These are phyloP conservation scores for Beris morrisii DNA, from an alignment of 2,888 invertebrate genomes.

Conservation along the genomic window DNA sequence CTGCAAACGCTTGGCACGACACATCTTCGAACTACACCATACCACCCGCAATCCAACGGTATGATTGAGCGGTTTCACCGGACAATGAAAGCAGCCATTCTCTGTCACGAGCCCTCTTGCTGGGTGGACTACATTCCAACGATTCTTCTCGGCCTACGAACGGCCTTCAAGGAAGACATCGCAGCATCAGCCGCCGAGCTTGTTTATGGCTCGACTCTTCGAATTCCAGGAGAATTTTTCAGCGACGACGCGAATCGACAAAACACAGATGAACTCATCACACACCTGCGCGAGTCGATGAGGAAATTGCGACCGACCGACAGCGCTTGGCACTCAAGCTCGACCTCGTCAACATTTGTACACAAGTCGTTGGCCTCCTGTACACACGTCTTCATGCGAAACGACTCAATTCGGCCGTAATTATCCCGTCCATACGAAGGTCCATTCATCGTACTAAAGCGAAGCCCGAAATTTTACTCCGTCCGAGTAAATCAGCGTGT, in stretches of 20 bases:
- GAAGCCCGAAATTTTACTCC: too few species aligned
- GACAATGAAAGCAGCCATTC: neutral
- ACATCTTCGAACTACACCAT: neutral
- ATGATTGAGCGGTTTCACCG: constrained; percentile 1
- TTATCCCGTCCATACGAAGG: too few species aligned
- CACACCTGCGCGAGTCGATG: neutral
- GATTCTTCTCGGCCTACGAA: neutral
- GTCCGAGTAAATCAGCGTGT: too few species aligned
- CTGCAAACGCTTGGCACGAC: neutral
- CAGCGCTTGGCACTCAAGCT: neutral
- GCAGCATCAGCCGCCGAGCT: neutral
- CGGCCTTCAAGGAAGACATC: neutral
- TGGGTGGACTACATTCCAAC: constrained; percentile 1
- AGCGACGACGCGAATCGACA: neutral
- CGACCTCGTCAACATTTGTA: neutral
- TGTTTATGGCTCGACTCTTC: neutral
- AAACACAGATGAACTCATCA: neutral
- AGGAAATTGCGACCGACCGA: neutral
- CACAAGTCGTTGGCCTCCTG: neutral
- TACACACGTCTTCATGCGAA: neutral
- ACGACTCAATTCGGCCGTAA: too few species aligned
- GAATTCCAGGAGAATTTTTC: constrained; percentile 8
- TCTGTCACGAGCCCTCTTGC: neutral
- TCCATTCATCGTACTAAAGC: too few species aligned
- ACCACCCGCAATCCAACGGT: neutral